Percentiles rank a stretch among this genome's conserved stretches.
These are phyloP conservation scores for Dasypogon diadema DNA, from an alignment of 2,888 invertebrate species.

Conservation along the genomic window DNA sequence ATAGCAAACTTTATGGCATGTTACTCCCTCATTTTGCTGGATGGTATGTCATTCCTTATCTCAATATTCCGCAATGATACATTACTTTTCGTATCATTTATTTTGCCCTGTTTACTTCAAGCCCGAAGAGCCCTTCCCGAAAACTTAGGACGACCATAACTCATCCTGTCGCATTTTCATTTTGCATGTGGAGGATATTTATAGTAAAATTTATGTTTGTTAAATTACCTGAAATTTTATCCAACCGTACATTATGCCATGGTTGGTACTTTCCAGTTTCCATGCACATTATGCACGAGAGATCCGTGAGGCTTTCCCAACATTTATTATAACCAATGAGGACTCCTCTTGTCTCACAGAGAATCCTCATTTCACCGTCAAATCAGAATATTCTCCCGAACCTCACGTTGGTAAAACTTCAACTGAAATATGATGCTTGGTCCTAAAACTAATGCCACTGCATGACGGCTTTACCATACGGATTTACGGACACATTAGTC, in stretches of 20 bases:
- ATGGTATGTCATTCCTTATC: constrained; percentile 40
- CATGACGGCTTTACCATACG: neutral
- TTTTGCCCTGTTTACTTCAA: constrained; percentile 10
- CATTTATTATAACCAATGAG: constrained; percentile 25
- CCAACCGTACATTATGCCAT: neutral
- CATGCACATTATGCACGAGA: constrained; percentile 24
- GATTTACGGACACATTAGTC: neutral
- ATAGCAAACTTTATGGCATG: constrained; percentile 3
- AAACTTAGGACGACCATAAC: constrained; percentile 34
- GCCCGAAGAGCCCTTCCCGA: constrained; percentile 4
- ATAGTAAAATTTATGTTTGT: constrained; percentile 43
- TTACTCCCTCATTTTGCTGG: constrained; percentile 12
- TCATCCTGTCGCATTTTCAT: constrained; percentile 44
- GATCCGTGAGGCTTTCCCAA: neutral
- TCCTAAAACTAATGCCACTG: neutral
- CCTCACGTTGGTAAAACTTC: constrained; percentile 2
- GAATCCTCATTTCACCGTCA: constrained; percentile 24
- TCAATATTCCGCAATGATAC: constrained; percentile 40
- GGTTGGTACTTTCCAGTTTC: no score
- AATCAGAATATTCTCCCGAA: constrained; percentile 24
- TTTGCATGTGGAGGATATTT: constrained; percentile 38
- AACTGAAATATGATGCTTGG: constrained; percentile 12
- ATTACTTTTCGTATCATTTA: constrained; percentile 46
- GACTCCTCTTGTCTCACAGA: neutral
- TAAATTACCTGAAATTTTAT: constrained; percentile 48